Percentiles rank a stretch among this genome's conserved stretches.
These are phyloP conservation scores for Oophaga sylvatica DNA, from an alignment of 2,797 vertebrate species.

Conservation along the genomic window DNA sequence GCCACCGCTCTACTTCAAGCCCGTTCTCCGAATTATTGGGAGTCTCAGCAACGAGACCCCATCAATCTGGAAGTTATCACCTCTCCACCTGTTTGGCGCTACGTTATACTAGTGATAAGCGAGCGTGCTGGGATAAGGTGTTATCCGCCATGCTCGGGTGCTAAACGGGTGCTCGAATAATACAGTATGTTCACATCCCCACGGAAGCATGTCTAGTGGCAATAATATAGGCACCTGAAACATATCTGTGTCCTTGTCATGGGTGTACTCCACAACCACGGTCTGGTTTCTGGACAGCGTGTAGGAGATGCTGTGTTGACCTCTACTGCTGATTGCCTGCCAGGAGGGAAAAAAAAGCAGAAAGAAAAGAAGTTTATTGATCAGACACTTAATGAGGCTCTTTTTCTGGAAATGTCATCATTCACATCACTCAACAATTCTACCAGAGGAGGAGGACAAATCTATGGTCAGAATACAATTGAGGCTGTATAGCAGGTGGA, in stretches of 20 bases:
- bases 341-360: constrained; percentile 55
- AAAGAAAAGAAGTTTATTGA: constrained; percentile 17
- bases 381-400: constrained; percentile 30
- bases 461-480: background rate
- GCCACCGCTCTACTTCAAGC: too few relatives aligned
- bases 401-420: constrained; percentile 6
- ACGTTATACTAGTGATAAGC: too few relatives aligned
- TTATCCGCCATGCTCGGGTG: too few relatives aligned
- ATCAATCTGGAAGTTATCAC: too few relatives aligned
- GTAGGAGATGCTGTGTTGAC: constrained; percentile 97
- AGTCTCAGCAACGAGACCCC: too few relatives aligned
- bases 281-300: constrained; percentile 96
- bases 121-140: too few relatives aligned
- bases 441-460: background rate
- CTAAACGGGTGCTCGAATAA: too few relatives aligned
- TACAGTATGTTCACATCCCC: too few relatives aligned
- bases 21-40: too few relatives aligned
- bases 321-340: constrained; percentile 94
- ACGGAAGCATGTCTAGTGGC: too few relatives aligned
- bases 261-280: constrained; percentile 95
- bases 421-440: background rate
- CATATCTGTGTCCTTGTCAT: constrained; percentile 98
- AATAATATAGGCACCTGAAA: constrained; percentile 87
- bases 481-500: background rate
- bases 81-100: too few relatives aligned